Evolutionary conservation across 2,888 invertebrate species (phyloP), one percentile per base, ranked within the genome.

Genomic region (Phragmatobia fuliginosa): DNA sequence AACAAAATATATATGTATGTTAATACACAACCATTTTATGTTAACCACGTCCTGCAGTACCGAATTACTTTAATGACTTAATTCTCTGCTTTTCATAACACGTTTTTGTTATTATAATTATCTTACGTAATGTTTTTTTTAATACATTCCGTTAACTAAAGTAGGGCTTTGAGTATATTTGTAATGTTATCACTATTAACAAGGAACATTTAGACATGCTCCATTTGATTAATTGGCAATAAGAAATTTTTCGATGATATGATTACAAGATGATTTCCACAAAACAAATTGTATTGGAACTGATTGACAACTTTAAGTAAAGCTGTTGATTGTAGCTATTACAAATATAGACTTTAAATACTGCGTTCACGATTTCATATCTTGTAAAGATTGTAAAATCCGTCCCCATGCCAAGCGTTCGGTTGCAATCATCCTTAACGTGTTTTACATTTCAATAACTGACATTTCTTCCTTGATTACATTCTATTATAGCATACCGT

Each of bases 61-160:
- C 61, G 72, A 77, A 78, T 83, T 76, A 81, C 77, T 78, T 77
- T 84, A 84, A 84, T 80, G 79, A 81, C 83, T 78, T 75, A 77
- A 79, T 81, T 82, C 71, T 70, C 71, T 73, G 73, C 73, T 75
- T 75, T 77, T 74, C 70, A 73, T 78, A 59, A 31, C 38, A 59
- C 66, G 68, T 71, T 72, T 73, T 71, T 71, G 67, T 70, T 58
- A 70, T 70, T 68, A 62, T 66, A 49, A 72, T 72, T 62, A 63
- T 66, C 36, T 68, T 72, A 62, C 56, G 45, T 72, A 68, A 68
- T 16, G 28, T 73, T 8, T 36, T 74, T 69, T 76, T 75, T 68
- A 77, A 77, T 68, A 25, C n/a, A 59, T 74, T 66, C 18, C n/a
- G 18, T 59, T 59, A 66, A 66, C 56, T 73, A 71, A 73, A 65